Evolutionary conservation across 1,140 invertebrate species (phyloP), one percentile per base, ranked within the genome.

Genomic region (Drosophila triauraria): DNA sequence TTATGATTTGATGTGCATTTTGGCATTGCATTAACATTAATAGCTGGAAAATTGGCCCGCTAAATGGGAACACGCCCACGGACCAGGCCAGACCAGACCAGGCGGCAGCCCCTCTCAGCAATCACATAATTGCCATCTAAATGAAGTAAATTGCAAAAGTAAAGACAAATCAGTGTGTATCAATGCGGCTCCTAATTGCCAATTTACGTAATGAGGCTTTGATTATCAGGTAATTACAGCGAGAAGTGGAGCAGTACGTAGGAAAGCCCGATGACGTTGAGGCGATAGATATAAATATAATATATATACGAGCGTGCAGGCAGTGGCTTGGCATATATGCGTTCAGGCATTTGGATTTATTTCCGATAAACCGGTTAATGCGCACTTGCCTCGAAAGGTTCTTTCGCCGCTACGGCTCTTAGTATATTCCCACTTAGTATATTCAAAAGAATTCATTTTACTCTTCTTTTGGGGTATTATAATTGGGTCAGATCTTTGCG

Each of bases 121-220:
- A 88, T 80, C 80, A 56, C 38, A 40, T 88, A 87, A 83, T 88
- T 83, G 67, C 27, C 59, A 88, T 83, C 80, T 78, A 69, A 80
- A 82, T 67, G 59, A 75, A 53, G 44, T 44, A 65, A 69, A 85
- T 77, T 80, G 81, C 58, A 63, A 67, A 56, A 51, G 70, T 58
- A 72, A 74, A 70, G 46, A 75, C 65, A 60, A 68, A 77, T 71
- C 65, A 54, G 43, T 57, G 38, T 46, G 38, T 46, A 75, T 62
- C 64, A 65, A 82, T 61, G 60, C 38, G 63, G 60, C 64, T 40
- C 61, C 48, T 81, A 79, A 78, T 84, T 85, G 74, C 30, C 82
- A 85, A 85, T 78, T 84, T 81, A 57, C 43, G 80, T 77, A 72
- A 84, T 83, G 62, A 70, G 53, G 23, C 60, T 64, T 53, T 74